Percentiles rank a stretch among this genome's conserved stretches.
Conservation (phyloP, 2,113 vertebrate species). For the Gopherus evgoodei region DNA sequence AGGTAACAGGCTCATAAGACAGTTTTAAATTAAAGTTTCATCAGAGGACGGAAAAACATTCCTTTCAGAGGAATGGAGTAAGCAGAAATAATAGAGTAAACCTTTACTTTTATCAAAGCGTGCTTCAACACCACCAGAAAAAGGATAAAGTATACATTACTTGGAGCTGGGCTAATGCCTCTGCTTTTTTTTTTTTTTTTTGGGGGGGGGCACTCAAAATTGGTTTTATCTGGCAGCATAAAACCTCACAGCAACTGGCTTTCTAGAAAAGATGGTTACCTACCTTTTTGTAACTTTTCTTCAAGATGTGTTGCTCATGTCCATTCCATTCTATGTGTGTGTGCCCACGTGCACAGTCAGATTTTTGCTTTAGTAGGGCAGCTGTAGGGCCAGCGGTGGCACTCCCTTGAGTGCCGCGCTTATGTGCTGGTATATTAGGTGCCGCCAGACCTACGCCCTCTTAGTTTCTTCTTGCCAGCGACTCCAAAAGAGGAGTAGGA, state of each 20-base stretch:
- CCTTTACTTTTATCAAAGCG: background rate
- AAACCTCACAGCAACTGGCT: background rate
- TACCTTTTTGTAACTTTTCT: no score
- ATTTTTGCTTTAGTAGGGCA: no score
- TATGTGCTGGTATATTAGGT: no score
- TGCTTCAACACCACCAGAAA: background rate
- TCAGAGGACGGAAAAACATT: background rate
- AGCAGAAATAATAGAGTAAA: slow-evolving; percentile 8
- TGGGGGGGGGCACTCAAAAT: background rate
- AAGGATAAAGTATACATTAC: background rate
- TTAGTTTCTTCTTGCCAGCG: no score
- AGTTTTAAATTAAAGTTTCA: background rate
- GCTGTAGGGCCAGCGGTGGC: no score
- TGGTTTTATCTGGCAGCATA: background rate
- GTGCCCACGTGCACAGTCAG: no score
- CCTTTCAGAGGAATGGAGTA: background rate
- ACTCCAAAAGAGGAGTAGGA: no score
- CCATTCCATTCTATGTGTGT: no score
- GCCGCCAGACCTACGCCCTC: no score
- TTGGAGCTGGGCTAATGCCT: background rate
- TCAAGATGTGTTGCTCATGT: no score
- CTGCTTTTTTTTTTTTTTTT: background rate
- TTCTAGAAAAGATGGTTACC: background rate
- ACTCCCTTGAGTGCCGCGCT: no score
- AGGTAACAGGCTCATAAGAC: slow-evolving; percentile 4